These are phyloP conservation scores for Sinonovacula constricta DNA, from an alignment of 1,140 invertebrate species.

Conservation along the genomic window DNA sequence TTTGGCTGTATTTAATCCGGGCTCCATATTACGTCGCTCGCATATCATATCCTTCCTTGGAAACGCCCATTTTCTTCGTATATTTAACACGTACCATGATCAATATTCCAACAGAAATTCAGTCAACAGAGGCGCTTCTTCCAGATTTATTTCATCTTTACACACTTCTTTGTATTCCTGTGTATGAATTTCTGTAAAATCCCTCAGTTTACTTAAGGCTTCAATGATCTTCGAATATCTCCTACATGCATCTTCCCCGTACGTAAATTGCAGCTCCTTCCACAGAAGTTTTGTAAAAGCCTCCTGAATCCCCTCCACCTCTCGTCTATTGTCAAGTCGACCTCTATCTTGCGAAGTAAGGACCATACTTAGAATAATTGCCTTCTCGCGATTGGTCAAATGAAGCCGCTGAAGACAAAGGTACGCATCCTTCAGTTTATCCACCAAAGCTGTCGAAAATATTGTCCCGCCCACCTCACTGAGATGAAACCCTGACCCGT, in stretches of 20 bases:
- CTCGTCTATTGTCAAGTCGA: constrained; percentile 1
- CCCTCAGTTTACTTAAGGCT: constrained; percentile 3
- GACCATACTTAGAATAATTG: constrained; percentile 1
- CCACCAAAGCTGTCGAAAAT: not conserved
- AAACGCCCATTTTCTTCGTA: too few relatives aligned
- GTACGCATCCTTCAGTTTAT: not conserved
- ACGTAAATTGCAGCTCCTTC: not conserved
- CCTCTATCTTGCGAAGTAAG: constrained; percentile 32
- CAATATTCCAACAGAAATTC: too few relatives aligned
- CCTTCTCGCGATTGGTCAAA: constrained; percentile 26
- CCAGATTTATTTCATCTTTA: constrained; percentile 30
- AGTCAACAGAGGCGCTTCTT: constrained; percentile 33
- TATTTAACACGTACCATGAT: too few relatives aligned
- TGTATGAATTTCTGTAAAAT: constrained; percentile 21
- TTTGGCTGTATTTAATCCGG: too few relatives aligned
- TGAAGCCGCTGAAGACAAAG: constrained; percentile 12
- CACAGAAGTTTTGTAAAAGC: not conserved
- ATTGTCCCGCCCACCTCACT: constrained; percentile 32
- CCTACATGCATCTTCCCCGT: not conserved
- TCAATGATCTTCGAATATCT: constrained; percentile 32
- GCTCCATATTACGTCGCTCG: too few relatives aligned
- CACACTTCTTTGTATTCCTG: constrained; percentile 40
- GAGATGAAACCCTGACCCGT: constrained; percentile 31
- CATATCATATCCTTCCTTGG: too few relatives aligned
- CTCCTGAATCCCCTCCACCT: constrained; percentile 22